A percentile compares a stretch with the other conserved stretches of the same genome.
phyloP scores from a whole-genome alignment of 1,140 invertebrate species.

The Drosophila funebris region DNA sequence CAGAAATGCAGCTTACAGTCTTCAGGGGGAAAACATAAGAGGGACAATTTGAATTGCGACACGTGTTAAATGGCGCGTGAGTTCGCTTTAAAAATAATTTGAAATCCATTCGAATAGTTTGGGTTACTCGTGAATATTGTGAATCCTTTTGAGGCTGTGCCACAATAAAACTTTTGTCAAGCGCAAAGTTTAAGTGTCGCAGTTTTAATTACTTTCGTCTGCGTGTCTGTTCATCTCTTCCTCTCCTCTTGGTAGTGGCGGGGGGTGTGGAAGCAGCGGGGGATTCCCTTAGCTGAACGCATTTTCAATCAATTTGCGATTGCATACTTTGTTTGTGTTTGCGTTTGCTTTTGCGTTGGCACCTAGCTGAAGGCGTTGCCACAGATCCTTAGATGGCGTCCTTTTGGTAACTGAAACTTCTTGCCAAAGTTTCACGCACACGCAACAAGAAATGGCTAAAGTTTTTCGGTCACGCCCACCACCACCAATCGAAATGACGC shows the following conservation, averaged over 20 bases:
- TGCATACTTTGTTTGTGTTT: constrained; percentile 59
- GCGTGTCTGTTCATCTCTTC: constrained; percentile 24
- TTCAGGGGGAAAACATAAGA: background rate
- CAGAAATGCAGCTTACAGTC: background rate
- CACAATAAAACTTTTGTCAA: constrained; percentile 71
- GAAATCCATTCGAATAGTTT: constrained; percentile 12
- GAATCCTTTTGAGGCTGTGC: constrained; percentile 27
- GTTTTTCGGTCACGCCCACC: constrained; percentile 53
- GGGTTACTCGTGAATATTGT: background rate
- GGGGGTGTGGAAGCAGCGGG: background rate
- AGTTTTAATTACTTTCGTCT: constrained; percentile 82
- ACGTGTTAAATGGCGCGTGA: constrained; percentile 68
- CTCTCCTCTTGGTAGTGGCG: background rate
- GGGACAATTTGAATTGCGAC: constrained; percentile 1
- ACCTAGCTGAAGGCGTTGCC: constrained; percentile 20
- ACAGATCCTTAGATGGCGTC: constrained; percentile 10
- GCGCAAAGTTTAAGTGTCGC: constrained; percentile 76
- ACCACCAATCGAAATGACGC: constrained; percentile 39
- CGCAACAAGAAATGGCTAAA: constrained; percentile 66
- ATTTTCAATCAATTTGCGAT: constrained; percentile 76
- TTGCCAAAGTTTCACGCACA: constrained; percentile 55
- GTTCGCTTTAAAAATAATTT: constrained; percentile 54
- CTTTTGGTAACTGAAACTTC: constrained; percentile 50
- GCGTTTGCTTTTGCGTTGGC: constrained; percentile 48
- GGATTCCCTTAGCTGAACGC: constrained; percentile 30